Percentiles rank a stretch among this genome's conserved stretches.
phyloP scores from a whole-genome alignment of 2,797 vertebrate species.

The Parambassis ranga region DNA sequence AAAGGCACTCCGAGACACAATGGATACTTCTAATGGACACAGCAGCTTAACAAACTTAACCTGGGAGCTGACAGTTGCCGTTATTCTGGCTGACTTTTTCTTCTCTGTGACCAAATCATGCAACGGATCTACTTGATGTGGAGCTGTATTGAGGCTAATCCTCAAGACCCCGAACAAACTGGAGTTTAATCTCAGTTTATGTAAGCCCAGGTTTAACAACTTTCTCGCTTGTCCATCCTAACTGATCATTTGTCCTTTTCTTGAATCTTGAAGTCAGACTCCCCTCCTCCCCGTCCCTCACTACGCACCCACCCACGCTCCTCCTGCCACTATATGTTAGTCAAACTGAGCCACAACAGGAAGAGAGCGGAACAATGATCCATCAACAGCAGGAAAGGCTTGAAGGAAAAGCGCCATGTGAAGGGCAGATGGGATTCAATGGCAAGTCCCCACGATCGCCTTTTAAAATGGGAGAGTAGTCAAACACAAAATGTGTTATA shows the following conservation, averaged over 20 bases:
- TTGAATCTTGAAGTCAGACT: constrained; percentile 3
- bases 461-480: neutral
- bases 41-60: constrained; percentile 7
- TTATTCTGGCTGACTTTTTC: constrained; percentile 2
- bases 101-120: constrained; percentile 32
- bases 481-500: neutral
- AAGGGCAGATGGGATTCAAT: constrained; percentile 37
- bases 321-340: constrained; percentile 30
- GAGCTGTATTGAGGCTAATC: too few species aligned
- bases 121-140: constrained; percentile 39
- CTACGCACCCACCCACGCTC: constrained; percentile 17
- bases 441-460: constrained; percentile 3
- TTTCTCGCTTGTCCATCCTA: neutral
- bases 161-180: constrained; percentile 1
- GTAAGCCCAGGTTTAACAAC: neutral
- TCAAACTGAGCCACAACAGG: constrained; percentile 50
- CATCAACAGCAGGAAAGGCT: constrained; percentile 46
- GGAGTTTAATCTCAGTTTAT: constrained; percentile 21
- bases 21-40: too few species aligned
- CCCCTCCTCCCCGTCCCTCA: too few species aligned
- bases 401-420: constrained; percentile 27
- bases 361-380: constrained; percentile 53
- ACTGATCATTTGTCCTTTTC: constrained; percentile 3
- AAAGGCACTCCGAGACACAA: too few species aligned
- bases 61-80: neutral